Evolutionary conservation across 2,888 invertebrate species (phyloP), one percentile per base, ranked within the genome.

Genomic region (Monochamus alternatus): DNA sequence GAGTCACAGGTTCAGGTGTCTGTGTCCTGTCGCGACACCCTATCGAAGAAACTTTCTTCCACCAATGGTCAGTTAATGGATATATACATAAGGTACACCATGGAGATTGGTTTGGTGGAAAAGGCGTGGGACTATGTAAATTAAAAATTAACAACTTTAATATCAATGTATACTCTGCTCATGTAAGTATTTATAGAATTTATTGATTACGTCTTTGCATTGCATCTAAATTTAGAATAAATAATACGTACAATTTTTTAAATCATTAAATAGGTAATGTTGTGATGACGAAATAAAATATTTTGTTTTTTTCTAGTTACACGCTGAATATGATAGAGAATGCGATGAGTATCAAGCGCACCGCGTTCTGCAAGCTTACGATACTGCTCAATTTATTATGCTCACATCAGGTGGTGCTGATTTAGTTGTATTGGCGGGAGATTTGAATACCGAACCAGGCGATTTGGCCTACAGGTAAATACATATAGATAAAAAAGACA

Each of bases 51-150:
- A 95, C 96, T 0, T 94, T 97, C 86, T 98, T 96, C 86, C 96
- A 98, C 88, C 94, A 95, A 80, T 99, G 97, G 95, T 93, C 97
- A 22, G 91, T 99, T n/a, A 99, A 99, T 90, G 99, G 99, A 3
- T 99, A 98, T 87, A 95, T 98, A 62, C 96, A 98, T 90, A 96
- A 97, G 90, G 90, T 98, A 78, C 96, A 97, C 80, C 99, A 99
- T 87, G 99, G 97, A 0, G 99, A 99, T 88, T 99, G 99, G 99
- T 99, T 97, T 89, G 98, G 98, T 55, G 98, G 98, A 4, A 99
- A 99, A 91, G 98, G 97, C 10, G 93, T 97, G 58, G 97, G 96
- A 2, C 89, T 97, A 31, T 96, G 96, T 86, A 92, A 93, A 83
- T 91, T 97, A 59, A 91, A 92, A 81, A 90, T 93, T 75, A 90